phyloP scores from a whole-genome alignment of 2,888 invertebrate genomes.

The Drosophila sordidula region DNA sequence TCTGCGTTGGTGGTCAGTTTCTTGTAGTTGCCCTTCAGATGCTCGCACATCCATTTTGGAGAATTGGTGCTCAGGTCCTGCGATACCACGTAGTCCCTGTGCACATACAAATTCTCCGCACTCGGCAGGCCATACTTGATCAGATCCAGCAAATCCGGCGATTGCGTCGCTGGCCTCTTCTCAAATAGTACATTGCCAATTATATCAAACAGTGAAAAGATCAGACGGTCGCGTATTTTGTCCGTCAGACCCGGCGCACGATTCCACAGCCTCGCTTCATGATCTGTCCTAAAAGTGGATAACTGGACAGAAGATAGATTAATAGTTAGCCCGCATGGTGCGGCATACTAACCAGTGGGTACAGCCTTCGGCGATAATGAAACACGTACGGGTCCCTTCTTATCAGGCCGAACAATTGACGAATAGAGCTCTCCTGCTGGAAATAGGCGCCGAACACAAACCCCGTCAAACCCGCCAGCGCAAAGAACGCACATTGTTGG shows the following conservation, averaged over 20 bases:
- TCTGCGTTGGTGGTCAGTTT: slow-evolving; percentile 38
- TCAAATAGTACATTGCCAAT: slow-evolving; percentile 28
- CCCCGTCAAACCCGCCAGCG: slow-evolving; percentile 53
- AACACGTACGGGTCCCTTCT: slow-evolving; percentile 58
- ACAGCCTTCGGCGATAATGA: slow-evolving; percentile 60
- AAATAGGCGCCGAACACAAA: slow-evolving; percentile 60
- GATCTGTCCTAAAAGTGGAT: slow-evolving; percentile 56
- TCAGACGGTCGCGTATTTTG: slow-evolving; percentile 42
- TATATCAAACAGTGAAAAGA: slow-evolving; percentile 42
- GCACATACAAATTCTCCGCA: slow-evolving; percentile 53
- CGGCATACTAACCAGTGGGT: slow-evolving; percentile 52
- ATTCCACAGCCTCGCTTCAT: slow-evolving; percentile 58
- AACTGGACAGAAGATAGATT: slow-evolving; percentile 28
- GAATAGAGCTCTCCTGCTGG: slow-evolving; percentile 59
- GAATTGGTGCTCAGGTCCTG: slow-evolving; percentile 43
- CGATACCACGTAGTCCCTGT: slow-evolving; percentile 68
- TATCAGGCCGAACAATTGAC: slow-evolving; percentile 48
- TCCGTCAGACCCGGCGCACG: slow-evolving; percentile 24
- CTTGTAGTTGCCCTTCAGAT: slow-evolving; percentile 43
- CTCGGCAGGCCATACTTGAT: slow-evolving; percentile 66
- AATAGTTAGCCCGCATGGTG: not conserved
- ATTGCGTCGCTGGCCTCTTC: slow-evolving; percentile 6
- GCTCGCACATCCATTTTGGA: slow-evolving; percentile 66
- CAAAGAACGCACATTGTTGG: slow-evolving; percentile 51
- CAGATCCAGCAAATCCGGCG: slow-evolving; percentile 46